Conservation (phyloP, 2,888 invertebrate species). For the Seira sanloemensis region DNA sequence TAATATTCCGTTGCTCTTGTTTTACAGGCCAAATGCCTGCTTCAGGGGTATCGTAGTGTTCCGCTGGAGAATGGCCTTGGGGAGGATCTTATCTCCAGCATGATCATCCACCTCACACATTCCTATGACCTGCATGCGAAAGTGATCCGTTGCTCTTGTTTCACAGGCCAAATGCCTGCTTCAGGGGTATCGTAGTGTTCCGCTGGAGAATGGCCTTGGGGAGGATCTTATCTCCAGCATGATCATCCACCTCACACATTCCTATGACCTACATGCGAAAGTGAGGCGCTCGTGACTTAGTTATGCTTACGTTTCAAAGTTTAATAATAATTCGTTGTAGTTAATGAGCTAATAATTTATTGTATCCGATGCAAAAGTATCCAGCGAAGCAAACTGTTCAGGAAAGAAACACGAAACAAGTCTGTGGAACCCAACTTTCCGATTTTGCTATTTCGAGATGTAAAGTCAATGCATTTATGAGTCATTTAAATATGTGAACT, state of each 20-base stretch:
- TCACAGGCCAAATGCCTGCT: slow-evolving; percentile 83
- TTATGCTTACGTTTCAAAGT: neutral
- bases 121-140: slow-evolving; percentile 7
- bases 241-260: slow-evolving; percentile 83
- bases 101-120: slow-evolving; percentile 85
- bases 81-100: slow-evolving; percentile 91
- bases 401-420: too few relatives aligned
- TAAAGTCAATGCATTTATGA: too few relatives aligned
- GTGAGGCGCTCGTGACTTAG: neutral
- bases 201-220: slow-evolving; percentile 90
- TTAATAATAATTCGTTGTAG: neutral
- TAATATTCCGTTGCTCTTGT: neutral
- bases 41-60: slow-evolving; percentile 93
- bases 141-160: neutral
- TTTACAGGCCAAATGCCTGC: slow-evolving; percentile 82
- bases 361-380: too few relatives aligned
- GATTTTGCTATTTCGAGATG: too few relatives aligned
- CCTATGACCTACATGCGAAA: slow-evolving; percentile 4
- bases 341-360: too few relatives aligned
- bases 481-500: too few relatives aligned
- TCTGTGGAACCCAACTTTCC: too few relatives aligned
- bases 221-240: slow-evolving; percentile 93
- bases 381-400: too few relatives aligned
- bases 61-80: slow-evolving; percentile 92
- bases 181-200: slow-evolving; percentile 93